Evolutionary conservation across 2,797 vertebrate genomes (phyloP), one percentile per base, ranked within the genome.

Genomic region (Erethizon dorsatum): DNA sequence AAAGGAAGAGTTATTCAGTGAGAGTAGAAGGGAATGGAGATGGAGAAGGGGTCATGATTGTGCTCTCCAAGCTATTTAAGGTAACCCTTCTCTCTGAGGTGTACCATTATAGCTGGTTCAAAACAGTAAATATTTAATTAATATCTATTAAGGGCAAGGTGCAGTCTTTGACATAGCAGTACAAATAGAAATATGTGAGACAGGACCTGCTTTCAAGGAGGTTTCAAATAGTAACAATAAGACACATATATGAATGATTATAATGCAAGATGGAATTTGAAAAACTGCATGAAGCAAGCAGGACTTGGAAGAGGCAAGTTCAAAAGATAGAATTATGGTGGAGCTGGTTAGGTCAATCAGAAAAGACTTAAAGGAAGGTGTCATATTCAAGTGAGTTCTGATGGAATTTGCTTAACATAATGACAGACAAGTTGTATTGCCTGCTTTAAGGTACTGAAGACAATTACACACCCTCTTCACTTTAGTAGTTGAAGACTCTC

Each of bases 111-210:
- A 73, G 22, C 10, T 45, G 41, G 11, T 45, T 11, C 41, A 73
- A 73, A 73, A 45, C 22, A 73, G 41, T 26, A 45, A 73, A 45
- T 41, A 69, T 69, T 69, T 69, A 73, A 45, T 26, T 22, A 69
- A 73, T 73, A 45, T 26, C 41, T 26, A 13, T 45, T 73, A 73
- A 73, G 71, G 31, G 24, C 6, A 71, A 69, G 13, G 41, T 59
- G 8, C 12, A 79, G 45, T 41, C 7, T 69, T 52, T 79, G 71
- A 59, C 47, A 50, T 4, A 31, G 4, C 12, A 59, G 24, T 37
- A 71, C 59, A 85, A 69, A 57, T n/a, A 78, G 80, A 94, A 79
- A 26, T 71, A 59, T 50, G 52, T 71, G 31, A 94, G 54, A 50
- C 8, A 79, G 61, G 12, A 69, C 37, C 52, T 61, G 37, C 56